Conservation (phyloP, 2,888 invertebrate species). For the Acleris holmiana region DNA sequence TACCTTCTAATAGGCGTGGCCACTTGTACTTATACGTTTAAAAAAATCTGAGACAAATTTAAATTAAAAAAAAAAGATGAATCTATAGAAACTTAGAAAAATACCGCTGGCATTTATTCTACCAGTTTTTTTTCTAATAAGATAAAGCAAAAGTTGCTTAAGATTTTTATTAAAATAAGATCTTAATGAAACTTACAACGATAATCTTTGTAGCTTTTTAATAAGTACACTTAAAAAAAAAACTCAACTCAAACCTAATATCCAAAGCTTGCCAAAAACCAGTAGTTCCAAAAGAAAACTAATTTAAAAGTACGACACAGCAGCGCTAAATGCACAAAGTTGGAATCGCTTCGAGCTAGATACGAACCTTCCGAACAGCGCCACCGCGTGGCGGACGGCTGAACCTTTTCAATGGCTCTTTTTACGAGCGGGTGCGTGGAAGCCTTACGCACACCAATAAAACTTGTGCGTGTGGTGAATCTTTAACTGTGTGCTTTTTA, state of each 20-base stretch:
- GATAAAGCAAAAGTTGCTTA: too few relatives aligned
- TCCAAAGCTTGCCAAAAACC: conserved; percentile 19
- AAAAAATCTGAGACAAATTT: too few relatives aligned
- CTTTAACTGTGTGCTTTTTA: conserved; percentile 69
- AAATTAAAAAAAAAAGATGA: too few relatives aligned
- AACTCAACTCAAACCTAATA: conserved; percentile 8
- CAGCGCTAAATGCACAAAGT: conserved; percentile 66
- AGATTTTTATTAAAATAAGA: too few relatives aligned
- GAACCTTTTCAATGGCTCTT: conserved; percentile 79
- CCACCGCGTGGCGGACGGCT: conserved; percentile 79
- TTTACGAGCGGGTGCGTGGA: conserved; percentile 74
- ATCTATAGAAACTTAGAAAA: too few relatives aligned
- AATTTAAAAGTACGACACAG: conserved; percentile 64
- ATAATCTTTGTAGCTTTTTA: background rate
- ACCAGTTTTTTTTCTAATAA: too few relatives aligned
- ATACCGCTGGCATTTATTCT: too few relatives aligned
- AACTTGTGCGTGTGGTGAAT: conserved; percentile 69
- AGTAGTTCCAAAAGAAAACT: conserved; percentile 55
- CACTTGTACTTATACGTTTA: too few relatives aligned
- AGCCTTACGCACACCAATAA: conserved; percentile 71
- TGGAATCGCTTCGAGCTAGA: conserved; percentile 53
- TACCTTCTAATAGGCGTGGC: background rate
- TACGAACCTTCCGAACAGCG: conserved; percentile 69
- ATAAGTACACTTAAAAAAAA: background rate
- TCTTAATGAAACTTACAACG: too few relatives aligned